Conservation (phyloP, 2,797 vertebrate species). For the Pseudochirops corinnae region DNA sequence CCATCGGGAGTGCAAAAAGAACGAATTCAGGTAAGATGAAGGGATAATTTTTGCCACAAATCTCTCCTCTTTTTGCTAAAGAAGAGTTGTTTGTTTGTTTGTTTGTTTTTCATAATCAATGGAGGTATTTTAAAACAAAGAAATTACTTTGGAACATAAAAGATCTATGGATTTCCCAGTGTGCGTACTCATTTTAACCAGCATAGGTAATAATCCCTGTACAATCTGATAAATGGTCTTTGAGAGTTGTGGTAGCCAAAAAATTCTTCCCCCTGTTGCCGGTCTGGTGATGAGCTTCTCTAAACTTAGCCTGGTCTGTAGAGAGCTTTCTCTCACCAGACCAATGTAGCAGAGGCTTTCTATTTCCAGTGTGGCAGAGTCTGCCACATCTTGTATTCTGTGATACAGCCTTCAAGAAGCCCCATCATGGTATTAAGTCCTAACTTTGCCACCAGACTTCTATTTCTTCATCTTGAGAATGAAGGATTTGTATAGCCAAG, state of each 20-base stretch:
- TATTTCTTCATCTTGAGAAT: no score
- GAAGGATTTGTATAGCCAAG: neutral
- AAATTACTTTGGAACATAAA: slow-evolving; percentile 40
- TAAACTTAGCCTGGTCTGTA: neutral
- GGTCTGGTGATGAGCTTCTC: neutral
- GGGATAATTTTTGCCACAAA: neutral
- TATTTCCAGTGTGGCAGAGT: neutral
- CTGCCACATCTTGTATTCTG: neutral
- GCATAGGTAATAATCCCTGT: neutral
- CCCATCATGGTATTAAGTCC: neutral
- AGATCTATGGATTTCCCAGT: neutral
- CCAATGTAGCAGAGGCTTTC: neutral
- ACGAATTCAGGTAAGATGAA: slow-evolving; percentile 91
- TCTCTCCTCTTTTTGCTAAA: neutral
- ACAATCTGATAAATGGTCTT: neutral
- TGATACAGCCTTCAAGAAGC: neutral
- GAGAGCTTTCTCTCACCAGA: neutral
- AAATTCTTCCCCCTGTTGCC: neutral
- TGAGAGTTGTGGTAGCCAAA: neutral
- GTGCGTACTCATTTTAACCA: neutral
- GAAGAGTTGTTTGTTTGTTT: neutral
- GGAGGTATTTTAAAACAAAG: slow-evolving; percentile 13
- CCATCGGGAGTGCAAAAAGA: slow-evolving; percentile 98
- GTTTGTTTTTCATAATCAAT: neutral
- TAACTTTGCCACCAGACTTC: neutral